phyloP scores from a whole-genome alignment of 1,140 invertebrate species.

The Ips nitidus region DNA sequence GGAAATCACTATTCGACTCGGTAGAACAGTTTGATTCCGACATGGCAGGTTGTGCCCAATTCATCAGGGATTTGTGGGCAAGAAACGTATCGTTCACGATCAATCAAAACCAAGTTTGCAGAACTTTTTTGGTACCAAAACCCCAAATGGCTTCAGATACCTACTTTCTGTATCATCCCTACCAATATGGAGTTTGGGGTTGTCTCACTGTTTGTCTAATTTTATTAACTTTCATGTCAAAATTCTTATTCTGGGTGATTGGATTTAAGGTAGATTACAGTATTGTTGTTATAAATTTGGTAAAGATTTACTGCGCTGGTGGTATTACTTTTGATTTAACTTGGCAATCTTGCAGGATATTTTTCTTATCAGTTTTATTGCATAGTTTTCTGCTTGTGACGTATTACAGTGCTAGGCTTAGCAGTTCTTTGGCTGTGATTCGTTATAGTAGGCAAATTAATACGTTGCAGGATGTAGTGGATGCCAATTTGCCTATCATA shows the following conservation, averaged over 20 bases:
- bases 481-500: not conserved
- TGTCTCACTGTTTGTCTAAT: not conserved
- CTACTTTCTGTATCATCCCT: slow-evolving; percentile 18
- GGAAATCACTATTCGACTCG: slow-evolving; percentile 1
- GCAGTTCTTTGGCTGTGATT: slow-evolving; percentile 19
- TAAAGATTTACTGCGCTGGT: not conserved
- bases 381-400: slow-evolving; percentile 13
- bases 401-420: slow-evolving; percentile 27
- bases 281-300: not conserved
- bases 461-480: slow-evolving; percentile 32
- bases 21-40: slow-evolving; percentile 6
- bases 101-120: slow-evolving; percentile 13
- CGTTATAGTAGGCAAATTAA: slow-evolving; percentile 3
- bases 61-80: not conserved
- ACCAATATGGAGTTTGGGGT: slow-evolving; percentile 1
- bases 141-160: slow-evolving; percentile 4
- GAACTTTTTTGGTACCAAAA: slow-evolving; percentile 28
- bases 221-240: not conserved
- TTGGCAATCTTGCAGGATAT: not conserved
- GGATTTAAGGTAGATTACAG: not conserved
- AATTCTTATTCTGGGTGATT: not conserved
- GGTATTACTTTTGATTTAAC: not conserved
- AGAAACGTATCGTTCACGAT: slow-evolving; percentile 10
- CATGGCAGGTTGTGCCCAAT: slow-evolving; percentile 26
- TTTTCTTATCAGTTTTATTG: not conserved